These are phyloP conservation scores for Triplophysa bombifrons DNA, from an alignment of 2,797 vertebrate genomes.

Conservation along the genomic window DNA sequence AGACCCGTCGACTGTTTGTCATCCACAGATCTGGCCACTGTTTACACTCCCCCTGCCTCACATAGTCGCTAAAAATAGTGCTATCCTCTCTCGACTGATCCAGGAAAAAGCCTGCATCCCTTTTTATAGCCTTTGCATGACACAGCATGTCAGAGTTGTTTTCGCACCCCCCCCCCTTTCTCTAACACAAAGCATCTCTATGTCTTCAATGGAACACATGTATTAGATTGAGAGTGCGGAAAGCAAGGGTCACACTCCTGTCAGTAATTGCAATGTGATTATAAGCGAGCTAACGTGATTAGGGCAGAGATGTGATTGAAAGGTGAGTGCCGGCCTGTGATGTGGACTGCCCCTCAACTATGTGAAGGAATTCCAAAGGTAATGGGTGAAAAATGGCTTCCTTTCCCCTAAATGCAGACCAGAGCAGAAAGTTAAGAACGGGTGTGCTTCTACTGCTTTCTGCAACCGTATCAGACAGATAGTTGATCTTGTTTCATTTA, in stretches of 20 bases:
- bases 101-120: constrained; percentile 68
- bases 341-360: constrained; percentile 64
- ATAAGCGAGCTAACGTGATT: constrained; percentile 80
- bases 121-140: constrained; percentile 79
- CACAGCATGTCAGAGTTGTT: constrained; percentile 67
- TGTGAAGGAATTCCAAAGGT: constrained; percentile 72
- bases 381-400: constrained; percentile 73
- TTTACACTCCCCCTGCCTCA: constrained; percentile 67
- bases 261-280: constrained; percentile 81
- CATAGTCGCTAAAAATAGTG: constrained; percentile 75
- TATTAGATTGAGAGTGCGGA: constrained; percentile 76
- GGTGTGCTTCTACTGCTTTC: constrained; percentile 8
- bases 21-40: constrained; percentile 38
- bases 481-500: neutral
- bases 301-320: constrained; percentile 71
- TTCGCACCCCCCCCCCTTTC: constrained; percentile 16
- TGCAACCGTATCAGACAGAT: neutral
- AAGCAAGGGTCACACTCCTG: constrained; percentile 77
- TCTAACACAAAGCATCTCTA: constrained; percentile 67
- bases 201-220: constrained; percentile 74
- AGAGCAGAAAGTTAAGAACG: constrained; percentile 28
- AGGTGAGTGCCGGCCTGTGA: constrained; percentile 75
- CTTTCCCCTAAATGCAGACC: constrained; percentile 37
- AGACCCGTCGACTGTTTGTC: neutral
- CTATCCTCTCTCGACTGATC: constrained; percentile 64